Evolutionary conservation across 2,888 invertebrate genomes (phyloP).

Genomic region (Drosophila prolongata): DNA sequence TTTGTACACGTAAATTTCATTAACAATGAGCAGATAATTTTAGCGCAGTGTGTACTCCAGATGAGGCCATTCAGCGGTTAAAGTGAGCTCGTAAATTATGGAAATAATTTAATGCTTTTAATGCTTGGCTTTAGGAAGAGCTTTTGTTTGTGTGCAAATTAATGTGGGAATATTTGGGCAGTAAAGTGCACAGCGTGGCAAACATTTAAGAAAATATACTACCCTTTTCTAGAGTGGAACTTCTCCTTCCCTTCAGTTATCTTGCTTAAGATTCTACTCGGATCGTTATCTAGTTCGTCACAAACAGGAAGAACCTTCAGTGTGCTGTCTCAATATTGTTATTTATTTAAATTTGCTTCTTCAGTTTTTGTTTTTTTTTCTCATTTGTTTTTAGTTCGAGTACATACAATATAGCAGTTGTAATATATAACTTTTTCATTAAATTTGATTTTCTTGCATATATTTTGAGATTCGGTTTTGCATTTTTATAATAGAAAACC

Average conservation of each 20-base stretch:
- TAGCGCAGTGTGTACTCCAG: conserved; percentile 26
- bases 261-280: not conserved
- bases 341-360: conserved; percentile 75
- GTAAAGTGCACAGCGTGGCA: too few relatives aligned
- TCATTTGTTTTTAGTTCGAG: conserved; percentile 53
- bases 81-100: conserved; percentile 13
- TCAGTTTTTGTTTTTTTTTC: conserved; percentile 56
- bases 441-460: conserved; percentile 73
- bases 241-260: not conserved
- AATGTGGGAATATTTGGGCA: conserved; percentile 7
- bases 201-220: not conserved
- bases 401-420: conserved; percentile 70
- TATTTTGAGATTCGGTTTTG: conserved; percentile 53
- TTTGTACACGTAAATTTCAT: conserved; percentile 74
- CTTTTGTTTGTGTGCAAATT: conserved; percentile 23
- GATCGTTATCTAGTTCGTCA: conserved; percentile 4
- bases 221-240: not conserved
- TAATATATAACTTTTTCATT: conserved; percentile 74
- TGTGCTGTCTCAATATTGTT: conserved; percentile 68
- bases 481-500: conserved; percentile 50
- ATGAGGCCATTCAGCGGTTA: conserved; percentile 3
- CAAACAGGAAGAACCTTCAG: conserved; percentile 18
- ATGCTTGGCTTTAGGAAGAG: conserved; percentile 8
- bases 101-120: conserved; percentile 22
- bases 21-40: conserved; percentile 59